A percentile compares a stretch with the other conserved stretches of the same genome.
These are phyloP conservation scores for Elephantulus edwardii DNA, from an alignment of 2,113 vertebrate genomes.

Conservation along the genomic window DNA sequence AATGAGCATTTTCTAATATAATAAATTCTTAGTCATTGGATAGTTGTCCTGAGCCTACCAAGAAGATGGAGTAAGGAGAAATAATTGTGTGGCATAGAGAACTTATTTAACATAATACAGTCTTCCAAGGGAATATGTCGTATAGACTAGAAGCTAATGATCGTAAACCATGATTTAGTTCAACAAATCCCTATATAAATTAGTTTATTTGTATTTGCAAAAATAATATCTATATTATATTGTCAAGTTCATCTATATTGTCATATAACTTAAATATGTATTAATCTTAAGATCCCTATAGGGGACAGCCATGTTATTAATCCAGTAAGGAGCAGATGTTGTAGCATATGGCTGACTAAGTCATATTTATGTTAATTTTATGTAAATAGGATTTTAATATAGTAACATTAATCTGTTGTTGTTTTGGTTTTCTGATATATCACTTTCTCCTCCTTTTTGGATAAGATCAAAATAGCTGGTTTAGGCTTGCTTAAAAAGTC, in stretches of 20 bases:
- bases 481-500: conserved; percentile 50
- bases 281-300: conserved; percentile 85
- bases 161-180: neutral
- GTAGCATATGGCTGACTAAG: conserved; percentile 87
- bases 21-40: neutral
- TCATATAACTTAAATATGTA: conserved; percentile 80
- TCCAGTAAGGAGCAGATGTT: conserved; percentile 86
- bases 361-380: conserved; percentile 90
- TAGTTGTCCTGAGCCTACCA: neutral
- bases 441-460: conserved; percentile 74
- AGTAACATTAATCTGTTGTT: conserved; percentile 85
- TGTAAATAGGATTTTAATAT: conserved; percentile 90
- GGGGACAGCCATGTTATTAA: conserved; percentile 87
- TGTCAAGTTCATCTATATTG: conserved; percentile 78
- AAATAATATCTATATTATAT: conserved; percentile 75
- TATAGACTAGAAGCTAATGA: neutral
- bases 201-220: neutral
- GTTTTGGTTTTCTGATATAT: conserved; percentile 80
- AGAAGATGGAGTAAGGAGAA: neutral
- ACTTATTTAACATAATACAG: neutral
- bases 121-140: neutral
- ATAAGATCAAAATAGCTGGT: conserved; percentile 75
- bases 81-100: neutral
- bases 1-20: neutral
- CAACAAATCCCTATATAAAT: neutral